Base-by-base conservation (phyloP, 23 tunicate genomes). In the Trididemnum clinides region DNA sequence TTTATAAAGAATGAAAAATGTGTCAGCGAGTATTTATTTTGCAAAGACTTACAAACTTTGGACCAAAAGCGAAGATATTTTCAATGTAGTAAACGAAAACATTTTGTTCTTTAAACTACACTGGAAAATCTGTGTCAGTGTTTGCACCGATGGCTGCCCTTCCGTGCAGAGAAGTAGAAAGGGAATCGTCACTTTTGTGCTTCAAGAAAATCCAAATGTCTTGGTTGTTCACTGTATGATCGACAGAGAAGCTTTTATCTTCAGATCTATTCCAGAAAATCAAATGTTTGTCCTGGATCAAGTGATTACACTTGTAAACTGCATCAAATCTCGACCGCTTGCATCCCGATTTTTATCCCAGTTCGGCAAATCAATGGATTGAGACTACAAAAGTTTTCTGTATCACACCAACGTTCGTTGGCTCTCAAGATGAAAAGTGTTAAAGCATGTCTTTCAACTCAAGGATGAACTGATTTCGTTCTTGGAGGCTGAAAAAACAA, bases 51-150 rank as follows among this genome's bases (percentile, higher is more conserved):
- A 78, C 0, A 62, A 44, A 62, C 65, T 65, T 38, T 65, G n/a
- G 33, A 86, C 84, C 54, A 85, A 37, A 85, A 74, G 89, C 39
- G 90, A 78, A 59, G 90, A 86, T 44, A 86, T 86, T 71, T 88
- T 66, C 39, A 34, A 71, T 7, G 4, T 88, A 81, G 76, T 64
- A 35, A 23, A 71, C 51, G 66, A 84, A 72, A 36, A 84, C 29
- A 32, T 79, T 79, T 58, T 79, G 77, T 18, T 79, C 21, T 84
- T 31, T 30, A 51, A 71, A 69, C 26, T 84, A 25, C 49, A 49
- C 49, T 39, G 87, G 81, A 83, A 21, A 18, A 83, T 38, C 87
- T 83, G 87, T 31, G 81, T 71, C 1, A 83, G 81, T 64, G 35
- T 71, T 83, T 83, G 87, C 28, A 71, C 81, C 22, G 88, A 84